Base-by-base conservation (phyloP, 1,140 invertebrate species). In the Penaeus japonicus region DNA sequence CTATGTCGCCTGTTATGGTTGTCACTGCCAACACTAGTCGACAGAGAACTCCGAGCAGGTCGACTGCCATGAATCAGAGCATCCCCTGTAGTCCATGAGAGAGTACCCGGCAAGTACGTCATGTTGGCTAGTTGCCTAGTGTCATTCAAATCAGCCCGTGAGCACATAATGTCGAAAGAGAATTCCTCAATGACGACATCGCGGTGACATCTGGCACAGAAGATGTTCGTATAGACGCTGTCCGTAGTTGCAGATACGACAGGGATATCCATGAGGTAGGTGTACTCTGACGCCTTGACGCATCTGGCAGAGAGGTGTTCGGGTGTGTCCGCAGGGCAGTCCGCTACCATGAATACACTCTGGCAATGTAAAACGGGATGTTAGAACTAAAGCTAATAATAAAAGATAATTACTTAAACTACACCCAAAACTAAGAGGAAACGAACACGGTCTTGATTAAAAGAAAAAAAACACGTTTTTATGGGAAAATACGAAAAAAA, bases 121-220 rank as follows among this genome's bases (percentile, higher is more conserved):
- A 90, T 84, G 35, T 53, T 75, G 0, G 39, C 15, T n/a, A 90
- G 7, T 7, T 70, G 22, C 27, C 35, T 20, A 0, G 77, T 27
- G 22, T 27, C 77, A 22, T 32, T 88, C 20, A 88, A 2, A 30
- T 47, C 57, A 47, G 2, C 39, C 12, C 53, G 27, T 5, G 57
- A 18, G 30, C 89, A 90, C 0, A 59, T 55, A n/a, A 90, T 55
- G 2, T 27, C 75, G 4, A 84, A 54, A 32, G 32, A 57, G 2
- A 70, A 82, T n/a, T 70, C 73, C 18, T 55, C 7, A 27, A 88
- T 32, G 1, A 53, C 22, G n/a, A 20, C 20, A 54, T 90, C 85
- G 57, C 81, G 35, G 77, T 90, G 89, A 57, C 89, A 90, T 35
- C 24, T 70, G 2, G 89, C 85, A 54, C 89, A 90, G 62, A 85